Base-by-base conservation (phyloP, 2,888 invertebrate species). In the Heteromurus nitidus region DNA sequence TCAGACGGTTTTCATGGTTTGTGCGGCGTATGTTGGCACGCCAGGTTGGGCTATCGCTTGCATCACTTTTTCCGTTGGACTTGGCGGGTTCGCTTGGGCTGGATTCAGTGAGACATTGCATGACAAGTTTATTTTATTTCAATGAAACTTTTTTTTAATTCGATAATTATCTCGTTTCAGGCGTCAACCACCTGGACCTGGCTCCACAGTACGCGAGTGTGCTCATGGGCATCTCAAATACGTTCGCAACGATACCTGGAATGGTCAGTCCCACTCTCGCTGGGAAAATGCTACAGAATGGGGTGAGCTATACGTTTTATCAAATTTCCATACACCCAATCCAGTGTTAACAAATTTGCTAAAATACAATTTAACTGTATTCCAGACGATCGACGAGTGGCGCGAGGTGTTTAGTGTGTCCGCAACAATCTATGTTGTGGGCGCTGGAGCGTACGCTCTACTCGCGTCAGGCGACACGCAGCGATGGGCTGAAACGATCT, bases 81-180 rank as follows among this genome's bases (percentile, higher is more conserved):
- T 96, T 0, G 97, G 97, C 0, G 95, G 96, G 0, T 96, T 97
- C 89, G 95, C 96, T 0, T 97, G 96, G 96, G 94, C 96, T 5
- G 97, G 96, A 53, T 96, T 95, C 89, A 93, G 94, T 95, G 22
- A 95, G 90, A n/a, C n/a, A n/a, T n/a, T n/a, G n/a, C n/a, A n/a
- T n/a, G n/a, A n/a, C n/a, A n/a, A n/a, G n/a, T n/a, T n/a, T n/a
- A n/a, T n/a, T 13, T 67, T 1, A 18, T 64, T 9, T 20, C 42
- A 70, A n/a, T n/a, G n/a, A n/a, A n/a, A n/a, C n/a, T n/a, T n/a
- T n/a, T n/a, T n/a, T n/a, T 13, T 67, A 0, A 18, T 64, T 9
- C n/a, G 30, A n/a, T 36, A 13, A 47, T 16, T 47, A 3, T 47
- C n/a, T 13, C 7, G 13, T 26, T 24, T 55, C n/a, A 67, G 67